Evolutionary conservation across 2,113 vertebrate genomes (phyloP).

Genomic region (Rhineura floridana): DNA sequence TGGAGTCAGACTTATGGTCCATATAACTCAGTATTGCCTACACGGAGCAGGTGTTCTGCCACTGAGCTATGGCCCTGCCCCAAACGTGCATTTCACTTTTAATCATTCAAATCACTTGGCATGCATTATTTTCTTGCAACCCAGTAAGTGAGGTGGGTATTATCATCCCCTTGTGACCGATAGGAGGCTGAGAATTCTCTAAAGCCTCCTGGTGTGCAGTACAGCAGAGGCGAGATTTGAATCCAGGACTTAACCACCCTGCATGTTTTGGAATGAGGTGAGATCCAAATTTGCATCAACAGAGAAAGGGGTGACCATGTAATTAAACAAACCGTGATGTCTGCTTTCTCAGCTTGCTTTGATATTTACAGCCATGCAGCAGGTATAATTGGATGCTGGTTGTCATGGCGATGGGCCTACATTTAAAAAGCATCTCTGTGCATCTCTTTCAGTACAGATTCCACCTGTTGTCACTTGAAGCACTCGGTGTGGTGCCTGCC

Average conservation of each 20-base stretch:
- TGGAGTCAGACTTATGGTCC: too few species aligned
- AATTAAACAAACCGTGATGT: neutral
- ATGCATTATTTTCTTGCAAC: too few species aligned
- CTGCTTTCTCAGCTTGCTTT: neutral
- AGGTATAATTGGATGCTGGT: neutral
- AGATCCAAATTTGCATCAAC: neutral
- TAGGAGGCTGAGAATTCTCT: neutral
- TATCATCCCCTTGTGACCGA: neutral
- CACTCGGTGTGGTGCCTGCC: neutral
- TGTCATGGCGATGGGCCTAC: neutral
- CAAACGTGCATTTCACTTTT: neutral
- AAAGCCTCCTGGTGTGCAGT: neutral
- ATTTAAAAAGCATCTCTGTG: neutral
- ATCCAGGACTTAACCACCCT: neutral
- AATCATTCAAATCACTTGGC: neutral
- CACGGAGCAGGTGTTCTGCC: too few species aligned
- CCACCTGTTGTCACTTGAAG: neutral
- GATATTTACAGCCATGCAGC: neutral
- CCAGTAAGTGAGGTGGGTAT: neutral
- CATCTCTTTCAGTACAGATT: fast-evolving
- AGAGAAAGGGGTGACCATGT: neutral
- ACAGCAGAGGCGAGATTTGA: neutral
- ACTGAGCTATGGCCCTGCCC: too few species aligned
- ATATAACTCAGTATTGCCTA: too few species aligned
- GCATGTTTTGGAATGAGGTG: neutral